phyloP scores from a whole-genome alignment of 2,113 vertebrate species.

The Lepisosteus osseus region DNA sequence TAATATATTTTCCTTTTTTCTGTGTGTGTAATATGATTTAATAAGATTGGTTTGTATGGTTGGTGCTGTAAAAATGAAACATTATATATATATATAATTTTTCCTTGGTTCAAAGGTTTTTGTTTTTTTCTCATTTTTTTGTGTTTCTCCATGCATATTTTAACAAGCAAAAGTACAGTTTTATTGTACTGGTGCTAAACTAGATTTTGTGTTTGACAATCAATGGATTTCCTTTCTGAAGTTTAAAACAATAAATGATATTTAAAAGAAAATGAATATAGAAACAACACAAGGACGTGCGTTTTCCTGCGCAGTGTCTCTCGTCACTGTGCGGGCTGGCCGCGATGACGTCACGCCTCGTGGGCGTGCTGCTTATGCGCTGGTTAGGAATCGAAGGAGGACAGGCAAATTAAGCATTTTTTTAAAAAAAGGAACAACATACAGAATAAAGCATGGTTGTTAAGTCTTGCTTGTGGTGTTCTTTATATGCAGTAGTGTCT shows the following conservation, averaged over 20 bases:
- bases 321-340: too few species aligned
- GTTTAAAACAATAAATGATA: conserved; percentile 73
- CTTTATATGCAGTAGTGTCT: not conserved
- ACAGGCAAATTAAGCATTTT: conserved; percentile 59
- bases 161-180: conserved; percentile 86
- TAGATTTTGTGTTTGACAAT: conserved; percentile 83
- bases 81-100: conserved; percentile 54
- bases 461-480: conserved; percentile 45
- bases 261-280: conserved; percentile 64
- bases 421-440: conserved; percentile 59
- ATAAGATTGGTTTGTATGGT: conserved; percentile 67
- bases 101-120: conserved; percentile 60
- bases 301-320: conserved; percentile 45
- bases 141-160: conserved; percentile 58
- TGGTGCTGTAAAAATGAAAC: conserved; percentile 69
- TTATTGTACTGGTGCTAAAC: conserved; percentile 99
- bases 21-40: conserved; percentile 64
- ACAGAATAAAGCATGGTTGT: conserved; percentile 77
- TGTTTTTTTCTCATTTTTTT: conserved; percentile 32
- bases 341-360: too few species aligned
- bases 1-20: conserved; percentile 74
- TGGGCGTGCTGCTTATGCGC: conserved; percentile 36
- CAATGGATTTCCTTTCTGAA: conserved; percentile 74
- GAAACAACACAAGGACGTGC: conserved; percentile 56
- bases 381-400: conserved; percentile 41